phyloP scores from a whole-genome alignment of 2,113 vertebrate genomes.

The Shinisaurus crocodilurus region DNA sequence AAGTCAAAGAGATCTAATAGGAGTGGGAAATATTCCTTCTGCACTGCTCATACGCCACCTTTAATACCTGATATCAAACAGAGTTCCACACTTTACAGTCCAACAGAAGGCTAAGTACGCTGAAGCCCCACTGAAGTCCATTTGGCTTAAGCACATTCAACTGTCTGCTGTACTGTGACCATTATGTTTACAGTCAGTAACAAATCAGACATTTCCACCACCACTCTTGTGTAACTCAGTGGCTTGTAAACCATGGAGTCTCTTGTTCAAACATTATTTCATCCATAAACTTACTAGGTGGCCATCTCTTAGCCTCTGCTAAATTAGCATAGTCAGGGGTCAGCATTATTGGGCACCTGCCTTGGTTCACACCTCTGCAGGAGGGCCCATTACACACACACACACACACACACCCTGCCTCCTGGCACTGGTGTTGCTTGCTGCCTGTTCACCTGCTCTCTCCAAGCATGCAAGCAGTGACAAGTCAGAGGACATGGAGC shows the following conservation, averaged over 20 bases:
- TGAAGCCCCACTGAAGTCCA: neutral
- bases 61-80: neutral
- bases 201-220: slow-evolving; percentile 13
- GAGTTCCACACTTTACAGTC: neutral
- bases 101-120: neutral
- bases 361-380: neutral
- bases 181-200: slow-evolving; percentile 8
- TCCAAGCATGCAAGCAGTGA: neutral
- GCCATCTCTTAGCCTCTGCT: neutral
- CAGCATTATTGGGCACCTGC: neutral
- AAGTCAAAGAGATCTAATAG: neutral
- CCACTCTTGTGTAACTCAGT: neutral
- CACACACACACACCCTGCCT: neutral
- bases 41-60: neutral
- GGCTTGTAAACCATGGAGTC: neutral
- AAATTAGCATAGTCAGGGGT: neutral
- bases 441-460: neutral
- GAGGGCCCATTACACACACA: neutral
- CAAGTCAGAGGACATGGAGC: neutral
- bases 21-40: neutral
- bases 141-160: neutral
- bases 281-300: slow-evolving; percentile 16
- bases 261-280: slow-evolving; percentile 4
- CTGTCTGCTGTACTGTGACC: neutral
- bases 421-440: neutral